Evolutionary conservation across 2,888 invertebrate species (phyloP).

Genomic region (Ceraclea dissimilis): DNA sequence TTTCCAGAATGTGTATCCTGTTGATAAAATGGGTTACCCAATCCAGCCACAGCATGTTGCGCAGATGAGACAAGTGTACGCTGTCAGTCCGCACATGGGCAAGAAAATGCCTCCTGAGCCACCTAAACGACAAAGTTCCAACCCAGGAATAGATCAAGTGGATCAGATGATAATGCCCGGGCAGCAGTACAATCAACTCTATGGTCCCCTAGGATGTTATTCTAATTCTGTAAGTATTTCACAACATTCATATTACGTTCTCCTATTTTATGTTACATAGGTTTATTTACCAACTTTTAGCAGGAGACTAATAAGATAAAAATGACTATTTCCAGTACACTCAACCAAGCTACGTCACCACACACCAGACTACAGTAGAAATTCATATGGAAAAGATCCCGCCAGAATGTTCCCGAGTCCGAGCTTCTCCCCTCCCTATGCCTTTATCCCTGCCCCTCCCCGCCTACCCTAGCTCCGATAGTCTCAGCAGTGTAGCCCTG

Average conservation of each 20-base stretch:
- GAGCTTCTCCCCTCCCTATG: constrained; percentile 39
- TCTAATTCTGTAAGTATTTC: constrained; percentile 19
- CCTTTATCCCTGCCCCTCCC: constrained; percentile 54
- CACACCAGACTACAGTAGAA: constrained; percentile 54
- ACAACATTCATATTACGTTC: not conserved
- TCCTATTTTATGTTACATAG: no score
- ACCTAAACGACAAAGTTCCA: constrained; percentile 60
- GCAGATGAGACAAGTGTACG: constrained; percentile 47
- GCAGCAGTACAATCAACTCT: constrained; percentile 17
- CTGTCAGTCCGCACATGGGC: constrained; percentile 64
- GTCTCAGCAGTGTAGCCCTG: constrained; percentile 52
- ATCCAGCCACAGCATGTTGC: constrained; percentile 35
- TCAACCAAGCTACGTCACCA: constrained; percentile 41
- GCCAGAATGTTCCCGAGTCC: constrained; percentile 25
- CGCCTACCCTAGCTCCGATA: constrained; percentile 58
- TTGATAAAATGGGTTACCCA: constrained; percentile 45
- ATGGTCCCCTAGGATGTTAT: constrained; percentile 22
- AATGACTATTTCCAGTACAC: constrained; percentile 43
- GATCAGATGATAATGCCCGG: constrained; percentile 22
- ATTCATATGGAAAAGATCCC: constrained; percentile 44
- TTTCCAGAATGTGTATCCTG: constrained; percentile 33
- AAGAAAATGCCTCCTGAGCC: constrained; percentile 77
- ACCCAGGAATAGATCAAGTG: constrained; percentile 26
- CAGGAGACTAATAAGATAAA: no score
- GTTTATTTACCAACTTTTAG: no score